Percentiles rank a stretch among this genome's conserved stretches.
phyloP scores from a whole-genome alignment of 2,888 invertebrate genomes.

The Plagiodera versicolora region DNA sequence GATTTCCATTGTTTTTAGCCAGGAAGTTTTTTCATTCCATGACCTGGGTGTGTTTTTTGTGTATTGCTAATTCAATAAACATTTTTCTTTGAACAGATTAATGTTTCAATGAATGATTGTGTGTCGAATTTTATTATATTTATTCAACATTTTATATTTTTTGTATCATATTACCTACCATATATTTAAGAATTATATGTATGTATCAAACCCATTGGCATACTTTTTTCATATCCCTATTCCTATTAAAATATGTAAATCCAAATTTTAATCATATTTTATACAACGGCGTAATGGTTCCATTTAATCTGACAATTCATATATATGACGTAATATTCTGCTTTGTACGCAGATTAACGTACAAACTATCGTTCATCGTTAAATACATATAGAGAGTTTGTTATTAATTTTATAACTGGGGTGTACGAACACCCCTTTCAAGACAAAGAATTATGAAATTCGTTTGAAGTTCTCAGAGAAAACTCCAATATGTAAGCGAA shows the following conservation, averaged over 20 bases:
- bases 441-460: background rate
- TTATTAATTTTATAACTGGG: background rate
- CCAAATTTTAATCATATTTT: too few relatives aligned
- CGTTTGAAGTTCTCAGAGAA: background rate
- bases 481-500: too few relatives aligned
- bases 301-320: too few relatives aligned
- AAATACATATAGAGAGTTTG: too few relatives aligned
- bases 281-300: too few relatives aligned
- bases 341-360: too few relatives aligned
- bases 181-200: constrained; percentile 1
- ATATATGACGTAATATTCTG: too few relatives aligned
- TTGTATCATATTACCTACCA: constrained; percentile 1
- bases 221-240: too few relatives aligned
- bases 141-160: constrained; percentile 1
- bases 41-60: background rate
- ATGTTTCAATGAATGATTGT: background rate
- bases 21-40: background rate
- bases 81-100: background rate
- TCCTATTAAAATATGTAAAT: too few relatives aligned
- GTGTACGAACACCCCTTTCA: background rate
- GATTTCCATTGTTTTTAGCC: background rate
- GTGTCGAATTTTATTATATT: background rate
- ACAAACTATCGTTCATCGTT: too few relatives aligned
- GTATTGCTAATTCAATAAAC: background rate
- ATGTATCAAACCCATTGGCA: background rate